Evolutionary conservation across 2,888 invertebrate species (phyloP), one percentile per base, ranked within the genome.

Genomic region (Isoperla grammatica): DNA sequence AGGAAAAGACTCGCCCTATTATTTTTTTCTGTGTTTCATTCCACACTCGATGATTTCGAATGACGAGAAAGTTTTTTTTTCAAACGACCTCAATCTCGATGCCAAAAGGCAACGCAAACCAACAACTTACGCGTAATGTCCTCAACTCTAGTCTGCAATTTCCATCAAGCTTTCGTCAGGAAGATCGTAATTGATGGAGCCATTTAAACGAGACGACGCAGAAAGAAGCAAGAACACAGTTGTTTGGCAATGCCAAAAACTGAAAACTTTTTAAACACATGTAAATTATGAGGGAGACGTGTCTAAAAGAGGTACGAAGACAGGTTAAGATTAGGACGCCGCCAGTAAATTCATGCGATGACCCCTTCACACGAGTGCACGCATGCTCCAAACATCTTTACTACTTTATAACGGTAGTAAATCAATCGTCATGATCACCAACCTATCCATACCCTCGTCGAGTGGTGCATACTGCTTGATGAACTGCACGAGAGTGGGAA

Each of bases 281-380:
- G 53, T 53, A 53, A 53, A 53, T 37, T 53, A 53, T 53, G 53
- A 53, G 39, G 53, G 19, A 5, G 45, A 45, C 17, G 45, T 45
- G 45, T 17, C 45, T 9, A 39, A 53, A 39, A 19, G 37, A 15
- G n/a, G 35, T 50, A 13, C 39, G 53, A 53, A 37, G 53, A 53
- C 53, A 53, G 53, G 53, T 53, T 39, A n/a, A 53, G 53, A 53
- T 53, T 53, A 53, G 17, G 46, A 17, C 20, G 29, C 29, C 29
- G 29, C 45, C 11, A 46, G 46, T 46, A 22, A 46, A 46, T 46
- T 46, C 46, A 46, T 20, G 13, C 12, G 46, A 46, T 46, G 46
- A 46, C 46, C 46, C 20, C 22, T 46, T 29, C 29, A 4, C 29
- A 29, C 29, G 29, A 29, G 8, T 29, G 29, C 29, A 29, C 19